Base-by-base conservation (phyloP, 2,888 invertebrate genomes). In the Zelleria hepariella region DNA sequence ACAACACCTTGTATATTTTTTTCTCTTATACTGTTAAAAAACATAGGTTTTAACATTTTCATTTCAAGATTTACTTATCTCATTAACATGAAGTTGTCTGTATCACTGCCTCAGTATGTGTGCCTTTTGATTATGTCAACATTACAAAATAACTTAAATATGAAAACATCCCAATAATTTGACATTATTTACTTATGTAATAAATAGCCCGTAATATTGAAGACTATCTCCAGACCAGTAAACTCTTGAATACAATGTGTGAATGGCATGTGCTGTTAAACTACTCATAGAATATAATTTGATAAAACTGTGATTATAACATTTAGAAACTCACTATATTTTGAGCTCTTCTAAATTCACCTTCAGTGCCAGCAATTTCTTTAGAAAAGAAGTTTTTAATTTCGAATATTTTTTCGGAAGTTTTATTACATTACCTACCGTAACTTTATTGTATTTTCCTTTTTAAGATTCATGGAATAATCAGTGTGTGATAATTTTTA, bases 391-490 rank as follows among this genome's bases (percentile, higher is more conserved):
- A 62, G 67, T 75, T 74, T n/a, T 73, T 68, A 69, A 72, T 75
- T 75, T 75, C 66, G 73, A 74, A 63, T 68, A 59, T 63, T 73
- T 76, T 73, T 74, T 72, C 71, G 63, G 69, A 67, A 67, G 65
- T 73, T 73, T 75, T 77, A 73, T 73, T 74, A 74, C 71, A 69
- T 73, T 74, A 69, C 69, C 74, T 74, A 69, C 69, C 74, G 67
- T 68, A 71, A 64, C 63, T 67, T 70, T 71, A 70, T 71, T 72
- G 64, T 73, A 68, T 73, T 73, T 72, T 69, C 65, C 68, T 77
- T 77, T 78, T 74, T 79, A 76, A 73, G 70, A 71, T 69, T 67
- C 71, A 74, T 71, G 70, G 66, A 71, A 67, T 70, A 78, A 80
- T 82, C 79, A 74, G 55, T 27, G 73, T 71, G 74, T 74, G 67